Percentiles rank a stretch among this genome's conserved stretches.
These are phyloP conservation scores for Polyploca ridens DNA, from an alignment of 2,888 invertebrate species.

Conservation along the genomic window DNA sequence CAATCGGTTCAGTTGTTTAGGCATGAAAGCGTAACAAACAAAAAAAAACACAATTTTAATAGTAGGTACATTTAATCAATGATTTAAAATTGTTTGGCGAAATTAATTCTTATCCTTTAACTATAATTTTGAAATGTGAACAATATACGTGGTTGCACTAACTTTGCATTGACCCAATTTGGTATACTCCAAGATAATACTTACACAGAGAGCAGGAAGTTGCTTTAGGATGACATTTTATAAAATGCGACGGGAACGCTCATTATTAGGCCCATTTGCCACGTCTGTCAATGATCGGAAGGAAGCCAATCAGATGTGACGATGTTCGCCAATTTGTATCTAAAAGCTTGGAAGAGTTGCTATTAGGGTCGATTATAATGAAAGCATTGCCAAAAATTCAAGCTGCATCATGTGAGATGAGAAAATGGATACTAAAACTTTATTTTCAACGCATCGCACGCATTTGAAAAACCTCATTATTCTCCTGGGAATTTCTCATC, in stretches of 20 bases:
- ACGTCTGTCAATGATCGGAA: conserved; percentile 47
- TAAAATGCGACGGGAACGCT: conserved; percentile 41
- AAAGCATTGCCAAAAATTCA: neutral
- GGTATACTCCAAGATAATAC: conserved; percentile 64
- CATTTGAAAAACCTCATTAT: too few species aligned
- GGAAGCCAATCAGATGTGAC: conserved; percentile 46
- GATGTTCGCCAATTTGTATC: conserved; percentile 47
- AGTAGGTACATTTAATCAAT: too few species aligned
- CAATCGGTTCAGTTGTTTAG: too few species aligned
- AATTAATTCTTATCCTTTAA: too few species aligned
- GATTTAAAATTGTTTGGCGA: too few species aligned
- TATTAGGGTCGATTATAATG: neutral
- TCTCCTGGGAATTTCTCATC: too few species aligned
- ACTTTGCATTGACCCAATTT: conserved; percentile 67
- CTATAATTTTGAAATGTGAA: conserved; percentile 13
- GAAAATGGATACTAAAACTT: neutral
- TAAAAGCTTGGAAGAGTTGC: conserved; percentile 6
- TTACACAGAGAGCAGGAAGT: conserved; percentile 64
- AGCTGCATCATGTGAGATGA: neutral
- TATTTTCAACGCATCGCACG: too few species aligned
- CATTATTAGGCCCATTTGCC: conserved; percentile 43
- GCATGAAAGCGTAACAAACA: too few species aligned
- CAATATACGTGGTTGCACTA: conserved; percentile 48
- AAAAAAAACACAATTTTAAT: too few species aligned
- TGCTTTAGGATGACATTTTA: conserved; percentile 52